Conservation (phyloP, 2,113 vertebrate species). For the Dromas ardeola region DNA sequence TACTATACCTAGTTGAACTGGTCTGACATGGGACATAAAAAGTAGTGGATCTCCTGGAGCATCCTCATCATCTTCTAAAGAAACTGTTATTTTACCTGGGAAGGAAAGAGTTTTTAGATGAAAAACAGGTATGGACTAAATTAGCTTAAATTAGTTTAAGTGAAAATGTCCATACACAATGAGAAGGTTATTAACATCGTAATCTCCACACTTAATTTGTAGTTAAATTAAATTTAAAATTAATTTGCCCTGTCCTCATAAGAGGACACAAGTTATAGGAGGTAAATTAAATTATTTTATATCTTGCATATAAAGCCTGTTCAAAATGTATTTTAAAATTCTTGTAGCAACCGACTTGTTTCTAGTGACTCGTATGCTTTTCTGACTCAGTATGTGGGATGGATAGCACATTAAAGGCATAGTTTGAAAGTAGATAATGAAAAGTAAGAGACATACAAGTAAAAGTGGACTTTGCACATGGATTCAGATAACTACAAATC, state of each 20-base stretch:
- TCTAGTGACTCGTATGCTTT: background rate
- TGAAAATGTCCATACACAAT: background rate
- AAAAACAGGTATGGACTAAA: constrained; percentile 37
- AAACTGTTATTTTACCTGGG: constrained; percentile 67
- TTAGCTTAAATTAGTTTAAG: background rate
- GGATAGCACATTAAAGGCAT: background rate
- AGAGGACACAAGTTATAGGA: background rate
- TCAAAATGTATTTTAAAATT: background rate
- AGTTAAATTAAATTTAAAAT: background rate
- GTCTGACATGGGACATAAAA: constrained; percentile 67
- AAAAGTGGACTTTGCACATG: background rate
- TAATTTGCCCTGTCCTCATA: background rate
- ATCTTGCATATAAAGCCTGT: background rate
- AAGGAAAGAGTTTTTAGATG: constrained; percentile 50
- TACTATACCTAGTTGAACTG: constrained; percentile 72
- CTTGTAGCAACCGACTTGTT: background rate
- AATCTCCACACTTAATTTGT: background rate
- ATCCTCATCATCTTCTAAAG: constrained; percentile 71
- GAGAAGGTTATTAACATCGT: background rate
- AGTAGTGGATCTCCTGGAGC: constrained; percentile 65
- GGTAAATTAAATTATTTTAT: background rate
- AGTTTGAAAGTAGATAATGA: background rate
- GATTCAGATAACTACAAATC: background rate
- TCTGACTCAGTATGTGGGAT: background rate
- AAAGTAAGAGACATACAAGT: background rate